Evolutionary conservation across 2,888 invertebrate species (phyloP).

Genomic region (Altica lythri): DNA sequence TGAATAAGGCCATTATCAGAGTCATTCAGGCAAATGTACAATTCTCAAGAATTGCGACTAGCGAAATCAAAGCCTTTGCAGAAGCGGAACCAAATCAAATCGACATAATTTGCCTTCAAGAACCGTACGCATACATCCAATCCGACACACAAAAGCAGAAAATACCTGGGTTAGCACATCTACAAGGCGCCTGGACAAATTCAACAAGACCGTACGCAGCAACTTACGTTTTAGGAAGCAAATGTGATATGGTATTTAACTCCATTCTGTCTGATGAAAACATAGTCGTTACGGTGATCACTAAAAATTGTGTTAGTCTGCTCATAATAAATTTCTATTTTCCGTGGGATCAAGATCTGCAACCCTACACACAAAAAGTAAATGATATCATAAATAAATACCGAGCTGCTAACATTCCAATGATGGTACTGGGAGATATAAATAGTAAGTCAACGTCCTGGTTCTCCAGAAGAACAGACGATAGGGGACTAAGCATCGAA

Average conservation of each 20-base stretch:
- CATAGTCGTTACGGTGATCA: not conserved
- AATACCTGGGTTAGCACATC: not conserved
- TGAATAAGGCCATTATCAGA: not conserved
- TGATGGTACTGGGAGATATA: not conserved
- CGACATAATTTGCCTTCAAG: not conserved
- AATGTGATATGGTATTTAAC: not conserved
- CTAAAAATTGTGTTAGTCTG: not conserved
- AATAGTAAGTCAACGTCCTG: not conserved
- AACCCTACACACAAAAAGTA: not conserved
- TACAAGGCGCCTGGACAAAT: not conserved
- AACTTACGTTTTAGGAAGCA: not conserved
- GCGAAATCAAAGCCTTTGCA: not conserved
- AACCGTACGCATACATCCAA: not conserved
- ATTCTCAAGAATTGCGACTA: not conserved
- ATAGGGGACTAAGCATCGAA: too few species aligned
- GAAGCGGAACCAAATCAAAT: not conserved
- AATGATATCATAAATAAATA: not conserved
- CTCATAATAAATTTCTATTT: not conserved
- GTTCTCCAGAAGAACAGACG: not conserved
- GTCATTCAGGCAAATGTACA: not conserved
- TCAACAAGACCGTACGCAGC: not conserved
- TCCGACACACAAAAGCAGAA: not conserved
- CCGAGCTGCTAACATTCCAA: not conserved
- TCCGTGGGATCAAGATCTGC: not conserved
- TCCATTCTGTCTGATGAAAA: not conserved